Base-by-base conservation (phyloP, 2,113 vertebrate species). In the Aspidoscelis tigris region DNA sequence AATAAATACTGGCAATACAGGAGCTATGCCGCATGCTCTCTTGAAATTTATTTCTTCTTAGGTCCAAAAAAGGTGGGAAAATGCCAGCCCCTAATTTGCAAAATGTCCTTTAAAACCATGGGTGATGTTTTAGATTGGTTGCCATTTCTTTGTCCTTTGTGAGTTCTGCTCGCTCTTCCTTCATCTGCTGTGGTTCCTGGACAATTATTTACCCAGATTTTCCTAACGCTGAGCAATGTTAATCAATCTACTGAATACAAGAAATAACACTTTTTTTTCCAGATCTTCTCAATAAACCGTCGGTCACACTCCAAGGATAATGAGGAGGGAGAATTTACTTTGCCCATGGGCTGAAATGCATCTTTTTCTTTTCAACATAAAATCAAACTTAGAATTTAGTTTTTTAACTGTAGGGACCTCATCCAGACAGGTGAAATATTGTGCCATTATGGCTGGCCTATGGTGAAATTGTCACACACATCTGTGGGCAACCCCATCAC, bases 21-120 rank as follows among this genome's bases (percentile, higher is more conserved):
- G 93, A 83, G 82, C 75, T 86, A 5, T 65, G 77, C 1, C 43
- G 8, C 64, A 84, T 84, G 87, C 58, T 80, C 64, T 64, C 11
- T 4, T 65, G 78, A 65, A 12, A 86, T 61, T 89, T 82, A 80
- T 82, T 90, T 85, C 39, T 87, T 93, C 43, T 41, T 79, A 64
- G 20, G 53, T 79, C 72, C 58, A 90, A 89, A 89, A 84, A 58
- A 5, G 72, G 18, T 20, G 4, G 82, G 12, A 43, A 78, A 65
- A 71, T n/a, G 33, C 55, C 69, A 70, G 89, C 84, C 41, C 3
- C 61, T 65, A 58, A 33, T 87, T 87, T 84, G 22, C 70, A 74
- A 82, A 86, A 78, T 8, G 47, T 21, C 16, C 53, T 84, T 79
- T 74, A 66, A 86, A 89, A 89, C 7, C 55, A 84, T 79, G 83